Base-by-base conservation (phyloP, 92 coral and sea anemone species). In the Muricea muricata region DNA sequence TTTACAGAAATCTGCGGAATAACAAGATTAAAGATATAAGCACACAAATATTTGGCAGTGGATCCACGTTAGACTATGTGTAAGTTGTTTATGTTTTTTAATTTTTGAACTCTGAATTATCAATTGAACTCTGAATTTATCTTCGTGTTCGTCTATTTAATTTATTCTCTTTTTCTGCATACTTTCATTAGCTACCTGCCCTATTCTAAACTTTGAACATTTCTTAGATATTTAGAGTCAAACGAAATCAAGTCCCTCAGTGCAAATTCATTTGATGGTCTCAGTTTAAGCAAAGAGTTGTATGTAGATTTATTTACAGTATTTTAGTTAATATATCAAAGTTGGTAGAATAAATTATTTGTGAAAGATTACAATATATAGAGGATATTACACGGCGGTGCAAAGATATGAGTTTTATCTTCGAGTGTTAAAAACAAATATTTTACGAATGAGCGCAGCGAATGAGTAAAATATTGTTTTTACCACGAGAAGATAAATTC, bases 11-110 rank as follows among this genome's bases (percentile, higher is more conserved):
- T 11, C 87, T 93, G 34, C 69, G 73, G 41, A 40, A 81, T 31
- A 93, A 93, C 81, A 71, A 54, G 10, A 84, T 93, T 28, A 84
- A 88, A 56, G 97, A 89, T 21, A 82, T 93, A 18, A 93, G 93
- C 35, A 92, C 73, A 17, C 89, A 91, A 85, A 56, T 93, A 80
- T 93, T 93, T 81, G 94, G 94, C 13, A 89, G 93, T 25, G 94
- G 88, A 25, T 91, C 97, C 3, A 23, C 45, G 13, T 56, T 50
- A 23, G 26, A 14, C 17, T n/a, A 57, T 23, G 34, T 35, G 40
- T 58, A 46, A 81, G 75, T 68, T 18, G 3, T 48, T 17, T 7
- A 9, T 52, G 3, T 13, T 52, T 52, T 20, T n/a, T n/a, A n/a
- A 20, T 52, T 52, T 13, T 52, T 18, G 23, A 52, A 6, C 11